phyloP scores from a whole-genome alignment of 2,113 vertebrate genomes.

The Ciconia stormi region DNA sequence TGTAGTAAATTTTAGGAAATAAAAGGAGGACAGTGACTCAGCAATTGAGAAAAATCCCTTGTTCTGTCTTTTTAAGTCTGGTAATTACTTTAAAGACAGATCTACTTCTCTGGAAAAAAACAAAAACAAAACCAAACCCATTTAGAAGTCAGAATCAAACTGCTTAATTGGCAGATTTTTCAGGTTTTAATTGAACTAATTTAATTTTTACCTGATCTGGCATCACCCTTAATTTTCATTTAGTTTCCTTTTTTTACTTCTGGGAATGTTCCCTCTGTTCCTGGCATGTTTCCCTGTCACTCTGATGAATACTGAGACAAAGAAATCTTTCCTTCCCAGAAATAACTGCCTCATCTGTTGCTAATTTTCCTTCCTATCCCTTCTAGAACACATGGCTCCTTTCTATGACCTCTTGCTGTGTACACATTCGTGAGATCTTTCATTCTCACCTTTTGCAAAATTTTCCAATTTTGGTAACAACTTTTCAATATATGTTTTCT shows the following conservation, averaged over 20 bases:
- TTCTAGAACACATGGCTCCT: not conserved
- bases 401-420: not conserved
- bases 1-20: not conserved
- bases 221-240: not conserved
- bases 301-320: conserved; percentile 24
- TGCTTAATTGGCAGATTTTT: not conserved
- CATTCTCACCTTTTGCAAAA: not conserved
- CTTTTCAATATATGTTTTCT: not conserved
- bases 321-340: conserved; percentile 29
- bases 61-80: not conserved
- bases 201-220: not conserved
- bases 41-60: not conserved
- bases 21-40: not conserved
- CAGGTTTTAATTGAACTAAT: not conserved
- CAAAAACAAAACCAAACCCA: no score
- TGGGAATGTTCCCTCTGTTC: conserved; percentile 9
- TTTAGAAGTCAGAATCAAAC: not conserved
- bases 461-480: not conserved
- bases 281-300: not conserved
- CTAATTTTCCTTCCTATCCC: not conserved
- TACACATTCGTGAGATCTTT: not conserved
- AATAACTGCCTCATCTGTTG: conserved; percentile 15
- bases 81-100: not conserved
- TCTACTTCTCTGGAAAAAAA: not conserved
- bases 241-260: not conserved